Evolutionary conservation across 1,140 invertebrate genomes (phyloP).

Genomic region (Lanistes nyassanus): DNA sequence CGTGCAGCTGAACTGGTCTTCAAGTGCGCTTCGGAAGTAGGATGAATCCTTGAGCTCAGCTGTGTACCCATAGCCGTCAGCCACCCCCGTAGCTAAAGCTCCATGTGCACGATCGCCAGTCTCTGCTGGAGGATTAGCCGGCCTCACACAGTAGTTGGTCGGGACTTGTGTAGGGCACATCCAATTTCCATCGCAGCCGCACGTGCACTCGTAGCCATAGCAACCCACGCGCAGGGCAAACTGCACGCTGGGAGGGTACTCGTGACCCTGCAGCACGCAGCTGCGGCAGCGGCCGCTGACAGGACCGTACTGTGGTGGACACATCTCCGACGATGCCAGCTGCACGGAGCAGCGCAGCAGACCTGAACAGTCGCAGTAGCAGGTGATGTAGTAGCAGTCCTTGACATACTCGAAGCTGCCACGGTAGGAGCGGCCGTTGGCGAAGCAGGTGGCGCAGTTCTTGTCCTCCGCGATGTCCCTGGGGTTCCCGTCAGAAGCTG

Average conservation of each 20-base stretch:
- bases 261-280: constrained; percentile 28
- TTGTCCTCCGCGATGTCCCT: constrained; percentile 1
- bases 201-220: constrained; percentile 38
- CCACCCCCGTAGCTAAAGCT: background rate
- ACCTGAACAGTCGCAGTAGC: constrained; percentile 34
- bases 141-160: constrained; percentile 23
- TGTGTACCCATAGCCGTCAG: background rate
- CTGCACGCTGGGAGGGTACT: constrained; percentile 25
- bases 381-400: constrained; percentile 33
- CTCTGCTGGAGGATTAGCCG: background rate
- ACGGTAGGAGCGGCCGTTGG: constrained; percentile 3
- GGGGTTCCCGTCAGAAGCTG: background rate
- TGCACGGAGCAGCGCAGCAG: constrained; percentile 21
- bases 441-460: constrained; percentile 20
- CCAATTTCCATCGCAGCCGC: constrained; percentile 42
- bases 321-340: background rate
- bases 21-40: background rate
- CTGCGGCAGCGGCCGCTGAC: constrained; percentile 23
- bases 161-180: constrained; percentile 37
- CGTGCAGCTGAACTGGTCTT: constrained; percentile 13
- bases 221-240: constrained; percentile 42
- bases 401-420: constrained; percentile 19
- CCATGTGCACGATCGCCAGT: background rate
- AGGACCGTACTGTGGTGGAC: constrained; percentile 15
- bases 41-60: background rate